Percentiles rank a stretch among this genome's conserved stretches.
Conservation (phyloP, 2,888 invertebrate species). For the Eucera pruinosa region DNA sequence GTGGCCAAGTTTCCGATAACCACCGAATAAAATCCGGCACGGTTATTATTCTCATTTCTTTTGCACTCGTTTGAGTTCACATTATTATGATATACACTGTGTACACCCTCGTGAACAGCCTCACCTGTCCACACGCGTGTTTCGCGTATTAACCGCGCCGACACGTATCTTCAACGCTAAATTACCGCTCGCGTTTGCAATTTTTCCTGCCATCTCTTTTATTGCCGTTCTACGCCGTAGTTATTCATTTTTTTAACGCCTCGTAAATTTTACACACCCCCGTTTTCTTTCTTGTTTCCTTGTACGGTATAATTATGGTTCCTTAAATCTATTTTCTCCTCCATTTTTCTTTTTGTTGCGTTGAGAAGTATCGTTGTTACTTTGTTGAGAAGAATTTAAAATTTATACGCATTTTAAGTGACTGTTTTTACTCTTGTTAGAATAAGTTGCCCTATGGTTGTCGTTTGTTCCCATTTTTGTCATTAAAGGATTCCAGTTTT, state of each 20-base stretch:
- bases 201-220: constrained; percentile 39
- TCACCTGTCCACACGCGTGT: constrained; percentile 57
- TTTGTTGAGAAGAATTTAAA: not conserved
- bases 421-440: not conserved
- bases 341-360: not conserved
- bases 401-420: constrained; percentile 2
- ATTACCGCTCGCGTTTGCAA: constrained; percentile 55
- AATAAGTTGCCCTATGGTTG: not conserved
- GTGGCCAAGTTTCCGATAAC: constrained; percentile 36
- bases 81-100: constrained; percentile 9
- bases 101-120: not conserved
- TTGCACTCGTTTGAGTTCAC: constrained; percentile 17
- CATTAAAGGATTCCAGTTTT: constrained; percentile 47
- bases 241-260: constrained; percentile 48
- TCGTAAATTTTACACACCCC: constrained; percentile 35
- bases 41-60: constrained; percentile 28
- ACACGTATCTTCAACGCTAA: constrained; percentile 58
- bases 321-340: constrained; percentile 1
- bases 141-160: constrained; percentile 58
- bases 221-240: constrained; percentile 21
- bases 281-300: not conserved
- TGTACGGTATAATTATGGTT: not conserved
- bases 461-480: constrained; percentile 35
- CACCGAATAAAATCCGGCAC: constrained; percentile 26
- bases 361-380: not conserved